Conservation (phyloP, 2,888 invertebrate genomes). For the Rotaria socialis region DNA sequence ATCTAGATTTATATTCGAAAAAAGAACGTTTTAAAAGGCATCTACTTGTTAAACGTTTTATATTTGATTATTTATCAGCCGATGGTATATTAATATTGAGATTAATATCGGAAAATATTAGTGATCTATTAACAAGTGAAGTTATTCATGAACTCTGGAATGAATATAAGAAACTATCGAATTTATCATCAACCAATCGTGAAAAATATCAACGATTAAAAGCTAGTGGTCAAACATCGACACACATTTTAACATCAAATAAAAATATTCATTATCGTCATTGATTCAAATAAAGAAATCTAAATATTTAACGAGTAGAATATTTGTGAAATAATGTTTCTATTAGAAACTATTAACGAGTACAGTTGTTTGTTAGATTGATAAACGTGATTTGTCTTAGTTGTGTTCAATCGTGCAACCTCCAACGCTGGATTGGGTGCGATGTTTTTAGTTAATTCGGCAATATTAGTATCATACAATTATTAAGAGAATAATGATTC, state of each 20-base stretch:
- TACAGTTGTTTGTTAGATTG: too few species aligned
- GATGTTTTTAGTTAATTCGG: too few species aligned
- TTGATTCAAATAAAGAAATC: neutral
- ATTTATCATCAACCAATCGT: neutral
- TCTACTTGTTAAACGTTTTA: constrained; percentile 24
- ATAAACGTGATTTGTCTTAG: too few species aligned
- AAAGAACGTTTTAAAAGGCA: constrained; percentile 5
- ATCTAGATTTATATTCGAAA: constrained; percentile 32
- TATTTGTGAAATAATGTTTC: too few species aligned
- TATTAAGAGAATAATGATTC: too few species aligned
- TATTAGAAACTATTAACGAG: too few species aligned
- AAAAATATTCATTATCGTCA: constrained; percentile 4
- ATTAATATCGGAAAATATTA: constrained; percentile 30
- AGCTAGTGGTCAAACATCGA: neutral
- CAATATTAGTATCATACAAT: too few species aligned
- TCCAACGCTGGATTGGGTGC: too few species aligned
- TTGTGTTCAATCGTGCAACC: too few species aligned
- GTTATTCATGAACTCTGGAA: constrained; percentile 31
- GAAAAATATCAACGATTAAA: constrained; percentile 35
- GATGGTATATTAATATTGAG: constrained; percentile 21
- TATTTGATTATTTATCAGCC: constrained; percentile 21
- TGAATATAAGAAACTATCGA: neutral
- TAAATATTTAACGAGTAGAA: too few species aligned
- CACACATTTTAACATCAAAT: neutral
- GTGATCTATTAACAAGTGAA: constrained; percentile 36